Evolutionary conservation across 2,888 invertebrate species (phyloP).

Genomic region (Harmothoe impar): DNA sequence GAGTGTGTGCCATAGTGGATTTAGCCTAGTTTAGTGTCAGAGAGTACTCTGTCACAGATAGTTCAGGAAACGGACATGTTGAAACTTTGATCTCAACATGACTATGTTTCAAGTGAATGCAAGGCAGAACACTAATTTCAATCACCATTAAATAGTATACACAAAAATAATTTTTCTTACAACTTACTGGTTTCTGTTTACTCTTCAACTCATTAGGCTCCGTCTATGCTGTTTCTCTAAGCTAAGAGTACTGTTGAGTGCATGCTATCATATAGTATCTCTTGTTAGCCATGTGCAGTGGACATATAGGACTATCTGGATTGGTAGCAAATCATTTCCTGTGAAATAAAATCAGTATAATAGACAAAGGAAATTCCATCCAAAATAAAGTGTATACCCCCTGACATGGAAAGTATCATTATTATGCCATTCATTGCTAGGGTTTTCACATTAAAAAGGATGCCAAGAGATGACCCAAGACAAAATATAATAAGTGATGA

Average conservation of each 20-base stretch:
- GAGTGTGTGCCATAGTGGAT: not conserved
- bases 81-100: conserved; percentile 17
- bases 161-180: not conserved
- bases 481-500: too few relatives aligned
- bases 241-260: not conserved
- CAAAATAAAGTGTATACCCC: too few relatives aligned
- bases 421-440: too few relatives aligned
- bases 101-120: not conserved
- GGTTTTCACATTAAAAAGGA: too few relatives aligned
- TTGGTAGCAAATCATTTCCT: too few relatives aligned
- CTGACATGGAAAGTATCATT: too few relatives aligned
- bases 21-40: conserved; percentile 12
- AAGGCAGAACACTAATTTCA: not conserved
- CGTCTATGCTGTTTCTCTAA: not conserved
- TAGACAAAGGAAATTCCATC: too few relatives aligned
- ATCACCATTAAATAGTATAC: not conserved
- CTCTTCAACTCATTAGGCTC: not conserved
- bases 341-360: too few relatives aligned
- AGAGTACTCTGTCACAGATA: not conserved
- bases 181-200: not conserved
- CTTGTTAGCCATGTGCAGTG: not conserved
- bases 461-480: too few relatives aligned
- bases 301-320: too few relatives aligned
- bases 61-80: not conserved
- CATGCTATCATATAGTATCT: not conserved